These are phyloP conservation scores for Bos indicus DNA, from an alignment of 2,113 vertebrate genomes.

Conservation along the genomic window DNA sequence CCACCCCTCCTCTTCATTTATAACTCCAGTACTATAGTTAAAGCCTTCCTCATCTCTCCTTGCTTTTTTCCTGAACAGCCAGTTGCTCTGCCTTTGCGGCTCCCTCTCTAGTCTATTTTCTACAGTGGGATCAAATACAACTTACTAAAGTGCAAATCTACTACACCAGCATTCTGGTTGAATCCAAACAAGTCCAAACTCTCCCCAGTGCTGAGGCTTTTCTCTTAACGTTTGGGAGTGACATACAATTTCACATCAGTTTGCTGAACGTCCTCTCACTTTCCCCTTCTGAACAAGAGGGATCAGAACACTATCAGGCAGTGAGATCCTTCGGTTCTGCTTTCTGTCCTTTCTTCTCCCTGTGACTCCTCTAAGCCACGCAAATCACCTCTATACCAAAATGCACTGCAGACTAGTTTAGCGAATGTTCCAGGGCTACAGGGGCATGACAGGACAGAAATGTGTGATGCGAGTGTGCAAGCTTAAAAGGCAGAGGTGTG, in stretches of 20 bases:
- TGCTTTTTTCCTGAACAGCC: not conserved
- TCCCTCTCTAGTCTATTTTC: not conserved
- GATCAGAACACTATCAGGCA: not conserved
- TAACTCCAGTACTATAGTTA: not conserved
- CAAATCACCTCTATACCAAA: not conserved
- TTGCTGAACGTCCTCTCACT: not conserved
- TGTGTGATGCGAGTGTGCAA: not conserved
- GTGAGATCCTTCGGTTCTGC: not conserved
- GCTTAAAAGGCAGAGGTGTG: not conserved
- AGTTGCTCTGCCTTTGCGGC: not conserved
- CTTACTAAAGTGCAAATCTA: not conserved
- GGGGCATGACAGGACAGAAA: not conserved
- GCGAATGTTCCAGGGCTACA: not conserved
- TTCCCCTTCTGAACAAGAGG: not conserved
- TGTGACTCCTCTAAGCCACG: not conserved
- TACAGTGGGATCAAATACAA: not conserved
- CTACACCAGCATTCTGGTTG: not conserved
- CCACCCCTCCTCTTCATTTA: not conserved
- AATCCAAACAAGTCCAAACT: not conserved
- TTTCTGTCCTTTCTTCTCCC: not conserved
- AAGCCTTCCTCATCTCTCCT: not conserved
- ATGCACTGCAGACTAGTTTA: not conserved
- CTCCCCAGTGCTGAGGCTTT: not conserved
- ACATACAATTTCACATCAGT: not conserved
- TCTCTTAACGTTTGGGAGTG: not conserved